Percentiles rank a stretch among this genome's conserved stretches.
Evolutionary conservation across 2,797 vertebrate genomes (phyloP).

Genomic region (Clamator glandarius): DNA sequence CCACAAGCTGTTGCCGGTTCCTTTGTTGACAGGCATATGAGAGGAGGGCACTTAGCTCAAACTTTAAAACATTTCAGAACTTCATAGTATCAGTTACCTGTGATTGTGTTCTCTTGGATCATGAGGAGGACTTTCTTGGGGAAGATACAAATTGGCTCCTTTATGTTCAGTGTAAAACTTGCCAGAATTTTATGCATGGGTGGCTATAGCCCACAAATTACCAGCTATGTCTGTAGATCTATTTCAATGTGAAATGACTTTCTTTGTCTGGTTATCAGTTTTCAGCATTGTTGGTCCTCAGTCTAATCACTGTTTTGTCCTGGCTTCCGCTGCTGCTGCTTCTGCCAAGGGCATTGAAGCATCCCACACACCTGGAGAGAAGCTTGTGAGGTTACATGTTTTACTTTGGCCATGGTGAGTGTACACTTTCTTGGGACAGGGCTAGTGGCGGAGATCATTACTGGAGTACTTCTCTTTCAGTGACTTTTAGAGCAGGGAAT

Average conservation of each 20-base stretch:
- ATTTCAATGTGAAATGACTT: background rate
- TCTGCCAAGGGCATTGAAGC: background rate
- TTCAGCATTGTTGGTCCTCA: background rate
- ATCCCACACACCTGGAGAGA: background rate
- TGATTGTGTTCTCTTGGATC: background rate
- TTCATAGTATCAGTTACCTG: background rate
- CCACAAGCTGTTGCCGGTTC: background rate
- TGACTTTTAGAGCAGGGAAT: background rate
- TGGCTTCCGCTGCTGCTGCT: background rate
- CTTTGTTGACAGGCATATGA: background rate
- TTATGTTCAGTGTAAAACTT: background rate
- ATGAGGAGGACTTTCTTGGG: background rate
- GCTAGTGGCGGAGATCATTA: background rate
- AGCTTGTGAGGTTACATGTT: background rate
- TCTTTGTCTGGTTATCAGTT: background rate
- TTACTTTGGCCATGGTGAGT: background rate
- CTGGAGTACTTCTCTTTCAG: background rate
- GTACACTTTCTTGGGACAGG: rapidly evolving
- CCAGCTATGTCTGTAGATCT: background rate
- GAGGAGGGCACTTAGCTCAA: background rate
- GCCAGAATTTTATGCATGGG: background rate
- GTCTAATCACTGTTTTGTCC: background rate
- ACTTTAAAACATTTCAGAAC: background rate
- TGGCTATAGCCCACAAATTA: background rate
- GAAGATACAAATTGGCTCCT: background rate